Base-by-base conservation (phyloP, 2,888 invertebrate genomes). In the Saturnia pavonia region DNA sequence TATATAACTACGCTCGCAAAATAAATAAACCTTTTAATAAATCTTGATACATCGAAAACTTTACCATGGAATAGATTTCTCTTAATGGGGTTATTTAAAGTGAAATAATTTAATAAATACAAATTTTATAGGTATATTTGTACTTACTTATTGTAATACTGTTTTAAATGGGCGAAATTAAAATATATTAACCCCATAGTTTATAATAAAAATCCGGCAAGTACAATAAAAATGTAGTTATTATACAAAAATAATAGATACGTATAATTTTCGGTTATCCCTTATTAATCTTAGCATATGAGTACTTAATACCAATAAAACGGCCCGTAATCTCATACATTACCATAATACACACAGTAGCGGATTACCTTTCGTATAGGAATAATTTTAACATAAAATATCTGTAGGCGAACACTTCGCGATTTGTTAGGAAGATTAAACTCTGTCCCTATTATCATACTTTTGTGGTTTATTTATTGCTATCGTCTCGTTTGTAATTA, bases 381-480 rank as follows among this genome's bases (percentile, higher is more conserved):
- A 85, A 90, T 90, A 90, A 83, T 81, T 90, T 91, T 86, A 86
- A 73, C 90, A 90, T 91, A 88, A 89, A 89, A 85, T 80, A 82
- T 85, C 83, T 87, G 85, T 82, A 74, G 73, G 73, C 69, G 82
- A 85, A 85, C 85, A 88, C 80, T 81, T 83, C 82, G 80, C 88
- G 91, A 91, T 91, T 91, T 90, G 84, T 85, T 82, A 84, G 81
- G 82, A 85, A 90, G 91, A 91, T 91, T 91, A 91, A 90, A 90
- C 82, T 82, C 77, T 77, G 74, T 63, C 70, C 73, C 73, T 77
- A 85, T 86, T 88, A 84, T 78, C 84, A 86, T 87, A 78, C 78
- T 75, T 74, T 75, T 74, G 77, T 77, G 75, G 74, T 76, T 82
- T 81, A 79, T 82, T 80, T 80, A 82, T 80, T 74, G 75, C 74